Conservation (phyloP, 1,140 invertebrate genomes). For the Aphelinus atriplicis region DNA sequence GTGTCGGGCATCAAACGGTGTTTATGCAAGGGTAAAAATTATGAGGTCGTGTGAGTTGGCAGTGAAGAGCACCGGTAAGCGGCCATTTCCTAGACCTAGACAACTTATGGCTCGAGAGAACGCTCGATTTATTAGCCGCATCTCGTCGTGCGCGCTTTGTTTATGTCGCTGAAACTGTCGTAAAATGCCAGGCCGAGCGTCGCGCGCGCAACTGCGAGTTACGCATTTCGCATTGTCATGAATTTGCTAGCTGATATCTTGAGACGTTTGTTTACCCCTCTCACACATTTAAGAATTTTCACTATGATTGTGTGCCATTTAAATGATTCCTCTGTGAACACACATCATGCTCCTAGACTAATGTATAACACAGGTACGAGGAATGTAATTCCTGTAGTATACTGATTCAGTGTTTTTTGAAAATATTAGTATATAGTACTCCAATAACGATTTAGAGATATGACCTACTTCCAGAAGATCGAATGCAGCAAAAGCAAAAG, state of each 20-base stretch:
- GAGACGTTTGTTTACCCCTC: slow-evolving; percentile 11
- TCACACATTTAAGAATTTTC: neutral
- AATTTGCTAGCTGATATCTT: slow-evolving; percentile 14
- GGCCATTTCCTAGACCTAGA: slow-evolving; percentile 51
- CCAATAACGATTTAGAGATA: neutral
- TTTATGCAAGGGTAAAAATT: neutral
- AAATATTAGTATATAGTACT: too few relatives aligned
- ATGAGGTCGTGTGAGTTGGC: slow-evolving; percentile 26
- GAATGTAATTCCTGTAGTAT: too few relatives aligned
- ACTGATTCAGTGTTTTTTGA: too few relatives aligned
- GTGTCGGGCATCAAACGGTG: too few relatives aligned
- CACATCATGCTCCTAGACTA: too few relatives aligned
- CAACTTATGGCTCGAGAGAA: slow-evolving; percentile 38
- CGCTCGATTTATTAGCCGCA: slow-evolving; percentile 50
- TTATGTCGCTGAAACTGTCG: slow-evolving; percentile 42
- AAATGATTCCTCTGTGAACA: too few relatives aligned
- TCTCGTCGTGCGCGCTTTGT: slow-evolving; percentile 46
- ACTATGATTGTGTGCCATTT: too few relatives aligned
- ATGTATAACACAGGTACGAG: too few relatives aligned
- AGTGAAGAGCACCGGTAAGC: slow-evolving; percentile 34
- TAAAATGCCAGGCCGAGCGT: slow-evolving; percentile 11
- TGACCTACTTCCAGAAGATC: slow-evolving; percentile 12
- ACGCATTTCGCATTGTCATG: slow-evolving; percentile 28
- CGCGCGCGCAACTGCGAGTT: too few relatives aligned
- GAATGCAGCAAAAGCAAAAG: neutral